Base-by-base conservation (phyloP, 1,140 invertebrate species). In the Zaprionus capensis region DNA sequence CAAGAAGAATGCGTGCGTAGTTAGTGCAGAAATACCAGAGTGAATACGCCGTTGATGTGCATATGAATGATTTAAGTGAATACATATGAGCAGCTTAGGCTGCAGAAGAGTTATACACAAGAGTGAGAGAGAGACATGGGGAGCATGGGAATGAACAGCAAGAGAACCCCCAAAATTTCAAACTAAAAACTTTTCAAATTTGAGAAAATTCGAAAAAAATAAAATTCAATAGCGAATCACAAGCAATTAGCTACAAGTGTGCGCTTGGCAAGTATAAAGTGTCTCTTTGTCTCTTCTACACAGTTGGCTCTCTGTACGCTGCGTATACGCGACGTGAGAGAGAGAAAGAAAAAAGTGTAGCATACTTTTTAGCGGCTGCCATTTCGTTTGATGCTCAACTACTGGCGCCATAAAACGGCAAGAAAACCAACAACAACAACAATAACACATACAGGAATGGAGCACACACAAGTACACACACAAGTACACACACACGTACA, bases 361-460 rank as follows among this genome's bases (percentile, higher is more conserved):
- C 80, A 67, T 68, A 82, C 75, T 78, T 78, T 82, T 24, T 11
- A 62, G 69, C 34, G 61, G 15, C 31, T 28, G 65, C 22, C 24
- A 34, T 55, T 63, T 36, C 57, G 11, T 41, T 69, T 53, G 71
- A 67, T 74, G 71, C 66, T 73, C 64, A 78, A 74, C 49, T 44
- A 49, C 67, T 49, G 73, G 53, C 73, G 71, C 80, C 70, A 82
- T 82, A 34, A 79, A 82, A 75, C 57, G 64, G 14, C 34, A 46
- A 5, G 38, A 12, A 55, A 53, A 55, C 26, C 15, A n/a, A 17
- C 44, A 36, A 38, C 20, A 36, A 61, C 55, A 46, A 69, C 24
- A 49, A 67, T 41, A 67, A 17, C 26, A 34, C 22, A 63, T 51
- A 61, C 36, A 44, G 44, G 26, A 46, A 38, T 49, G 57, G 4